Evolutionary conservation across 2,888 invertebrate genomes (phyloP), one percentile per base, ranked within the genome.

Genomic region (Tenthredo distinguenda): DNA sequence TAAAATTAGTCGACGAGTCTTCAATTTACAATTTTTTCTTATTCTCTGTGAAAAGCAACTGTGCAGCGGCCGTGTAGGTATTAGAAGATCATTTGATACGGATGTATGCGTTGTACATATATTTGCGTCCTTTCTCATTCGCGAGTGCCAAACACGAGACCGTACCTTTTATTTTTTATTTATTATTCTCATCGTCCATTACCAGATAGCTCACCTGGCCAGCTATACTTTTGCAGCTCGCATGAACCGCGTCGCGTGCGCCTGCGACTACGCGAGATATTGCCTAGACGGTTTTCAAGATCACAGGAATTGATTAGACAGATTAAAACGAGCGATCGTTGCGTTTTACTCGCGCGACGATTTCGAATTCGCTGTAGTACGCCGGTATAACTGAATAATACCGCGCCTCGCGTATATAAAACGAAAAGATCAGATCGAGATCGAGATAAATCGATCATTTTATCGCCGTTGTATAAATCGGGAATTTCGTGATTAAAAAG

Each of bases 161-260:
- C 40, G 15, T 47, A 26, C 47, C 43, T 76, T 47, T 76, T 76
- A 76, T 47, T 26, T 76, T 21, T 76, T 76, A 76, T 76, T 47
- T 26, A 43, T 76, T 76, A 76, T 21, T 47, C 31, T 43, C 74
- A 43, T 47, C 74, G 74, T n/a, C 74, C 47, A 5, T 74, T 3
- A 40, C 12, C 26, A 37, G 37, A 37, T 34, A 47, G 18, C 71
- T 31, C 71, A 37, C 31, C 72, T 74, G 21, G n/a, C n/a, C 6
- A 7, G 43, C 9, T 12, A n/a, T 47, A 76, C 76, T 47, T 47
- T 4, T 18, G 2, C 37, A 3, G 9, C 34, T 76, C 76, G 47
- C 47, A 55, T 77, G 47, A 50, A 77, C n/a, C 12, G 50, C 62
- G 62, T 77, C 77, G 77, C 77, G 77, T 50, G 77, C 31, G 50